Percentiles rank a stretch among this genome's conserved stretches.
Conservation (phyloP, 2,113 vertebrate species). For the Xiphorhynchus elegans region DNA sequence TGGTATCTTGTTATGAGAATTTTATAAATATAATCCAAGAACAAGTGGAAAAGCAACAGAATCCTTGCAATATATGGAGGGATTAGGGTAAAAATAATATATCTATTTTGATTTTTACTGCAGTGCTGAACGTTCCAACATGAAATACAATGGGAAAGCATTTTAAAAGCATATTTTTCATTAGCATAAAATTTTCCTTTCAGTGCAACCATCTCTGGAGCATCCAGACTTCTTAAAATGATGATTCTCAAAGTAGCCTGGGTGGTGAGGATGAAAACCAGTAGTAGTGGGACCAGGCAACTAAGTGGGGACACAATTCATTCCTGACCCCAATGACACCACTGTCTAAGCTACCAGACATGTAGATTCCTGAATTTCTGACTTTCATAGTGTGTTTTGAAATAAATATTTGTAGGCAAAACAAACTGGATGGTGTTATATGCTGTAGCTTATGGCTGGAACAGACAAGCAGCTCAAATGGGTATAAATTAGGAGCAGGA, state of each 20-base stretch:
- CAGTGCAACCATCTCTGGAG: not conserved
- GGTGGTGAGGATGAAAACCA: not conserved
- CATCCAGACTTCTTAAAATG: not conserved
- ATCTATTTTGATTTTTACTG: conserved; percentile 6
- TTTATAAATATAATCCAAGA: conserved; percentile 19
- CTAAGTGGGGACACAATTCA: not conserved
- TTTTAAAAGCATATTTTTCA: not conserved
- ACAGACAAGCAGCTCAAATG: not conserved
- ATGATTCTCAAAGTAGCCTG: not conserved
- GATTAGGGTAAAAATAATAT: conserved; percentile 33
- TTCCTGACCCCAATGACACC: not conserved
- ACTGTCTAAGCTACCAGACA: not conserved
- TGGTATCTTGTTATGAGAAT: not conserved
- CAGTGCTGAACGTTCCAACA: not conserved
- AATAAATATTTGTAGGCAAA: not conserved
- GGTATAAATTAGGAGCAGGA: rapidly evolving
- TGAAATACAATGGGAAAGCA: not conserved
- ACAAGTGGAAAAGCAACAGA: conserved; percentile 37
- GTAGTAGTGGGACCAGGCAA: rapidly evolving
- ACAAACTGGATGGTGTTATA: not conserved
- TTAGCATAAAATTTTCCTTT: not conserved
- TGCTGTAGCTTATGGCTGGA: rapidly evolving
- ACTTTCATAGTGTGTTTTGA: rapidly evolving
- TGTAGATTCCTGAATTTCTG: not conserved
- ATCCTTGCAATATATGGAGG: conserved; percentile 15